Evolutionary conservation across 2,113 vertebrate genomes (phyloP).

Genomic region (Cranoglanis bouderius): DNA sequence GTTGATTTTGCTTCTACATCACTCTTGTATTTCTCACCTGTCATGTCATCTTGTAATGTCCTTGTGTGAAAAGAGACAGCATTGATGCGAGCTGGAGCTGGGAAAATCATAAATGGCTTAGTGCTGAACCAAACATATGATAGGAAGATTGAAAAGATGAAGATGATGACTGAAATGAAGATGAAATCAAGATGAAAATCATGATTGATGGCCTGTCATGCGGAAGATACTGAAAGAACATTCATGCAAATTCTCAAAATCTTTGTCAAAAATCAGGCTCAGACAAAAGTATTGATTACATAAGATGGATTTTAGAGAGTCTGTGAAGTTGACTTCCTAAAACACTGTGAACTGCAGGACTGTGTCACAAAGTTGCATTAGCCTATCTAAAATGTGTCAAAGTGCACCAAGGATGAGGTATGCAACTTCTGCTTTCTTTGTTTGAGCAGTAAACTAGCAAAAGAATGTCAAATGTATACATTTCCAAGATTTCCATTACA

Average conservation of each 20-base stretch:
- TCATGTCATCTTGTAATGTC: conserved; percentile 39
- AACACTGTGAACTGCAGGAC: conserved; percentile 5
- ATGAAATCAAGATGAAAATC: not conserved
- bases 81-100: conserved; percentile 6
- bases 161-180: not conserved
- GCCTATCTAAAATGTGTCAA: not conserved
- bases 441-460: not conserved
- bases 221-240: not conserved
- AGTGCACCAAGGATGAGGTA: not conserved
- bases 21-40: conserved; percentile 29
- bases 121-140: not conserved
- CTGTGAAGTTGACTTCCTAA: not conserved
- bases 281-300: conserved; percentile 8
- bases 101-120: conserved; percentile 25
- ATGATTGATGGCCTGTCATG: not conserved
- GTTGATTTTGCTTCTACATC: conserved; percentile 26
- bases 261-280: not conserved
- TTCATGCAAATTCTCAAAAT: no score
- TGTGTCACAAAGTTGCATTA: conserved; percentile 17
- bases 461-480: not conserved
- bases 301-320: not conserved
- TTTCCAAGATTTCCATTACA: not conserved
- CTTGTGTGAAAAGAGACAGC: conserved; percentile 47
- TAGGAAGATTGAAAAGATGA: not conserved
- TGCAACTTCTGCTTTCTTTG: not conserved